Conservation (phyloP, 2,113 vertebrate genomes). For the Ariopsis seemanni region DNA sequence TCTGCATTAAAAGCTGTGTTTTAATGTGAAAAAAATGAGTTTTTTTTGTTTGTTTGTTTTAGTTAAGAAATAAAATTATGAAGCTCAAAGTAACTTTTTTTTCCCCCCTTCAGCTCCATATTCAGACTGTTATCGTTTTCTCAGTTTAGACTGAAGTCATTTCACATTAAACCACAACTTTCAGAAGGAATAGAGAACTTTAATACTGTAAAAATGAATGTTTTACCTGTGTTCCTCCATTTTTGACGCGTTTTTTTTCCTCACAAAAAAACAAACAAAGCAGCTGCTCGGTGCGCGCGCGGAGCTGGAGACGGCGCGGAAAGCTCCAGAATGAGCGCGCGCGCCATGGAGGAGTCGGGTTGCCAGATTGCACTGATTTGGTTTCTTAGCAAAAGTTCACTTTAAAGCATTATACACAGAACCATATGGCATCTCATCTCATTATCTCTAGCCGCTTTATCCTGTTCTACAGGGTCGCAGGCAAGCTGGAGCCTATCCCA, state of each 20-base stretch:
- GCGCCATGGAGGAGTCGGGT: not conserved
- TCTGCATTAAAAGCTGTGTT: no score
- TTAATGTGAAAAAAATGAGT: not conserved
- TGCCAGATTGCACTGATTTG: slow-evolving; percentile 19
- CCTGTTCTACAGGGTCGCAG: no score
- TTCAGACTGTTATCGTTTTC: not conserved
- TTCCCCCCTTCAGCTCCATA: not conserved
- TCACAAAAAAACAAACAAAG: not conserved
- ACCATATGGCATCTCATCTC: no score
- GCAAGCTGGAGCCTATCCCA: no score
- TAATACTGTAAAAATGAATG: not conserved
- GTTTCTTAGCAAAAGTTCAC: no score
- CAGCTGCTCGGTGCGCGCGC: not conserved
- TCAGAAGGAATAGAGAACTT: not conserved
- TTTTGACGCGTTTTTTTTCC: not conserved
- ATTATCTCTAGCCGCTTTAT: no score
- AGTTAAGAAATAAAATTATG: no score
- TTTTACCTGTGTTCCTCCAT: not conserved
- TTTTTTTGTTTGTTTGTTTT: not conserved
- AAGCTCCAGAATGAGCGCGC: slow-evolving; percentile 18
- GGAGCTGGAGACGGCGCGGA: slow-evolving; percentile 10
- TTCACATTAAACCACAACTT: not conserved
- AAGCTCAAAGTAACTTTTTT: not conserved
- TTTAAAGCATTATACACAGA: no score
- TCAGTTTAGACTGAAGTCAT: not conserved